Conservation (phyloP, 2,888 invertebrate species). For the Exephanes ischioxanthus region DNA sequence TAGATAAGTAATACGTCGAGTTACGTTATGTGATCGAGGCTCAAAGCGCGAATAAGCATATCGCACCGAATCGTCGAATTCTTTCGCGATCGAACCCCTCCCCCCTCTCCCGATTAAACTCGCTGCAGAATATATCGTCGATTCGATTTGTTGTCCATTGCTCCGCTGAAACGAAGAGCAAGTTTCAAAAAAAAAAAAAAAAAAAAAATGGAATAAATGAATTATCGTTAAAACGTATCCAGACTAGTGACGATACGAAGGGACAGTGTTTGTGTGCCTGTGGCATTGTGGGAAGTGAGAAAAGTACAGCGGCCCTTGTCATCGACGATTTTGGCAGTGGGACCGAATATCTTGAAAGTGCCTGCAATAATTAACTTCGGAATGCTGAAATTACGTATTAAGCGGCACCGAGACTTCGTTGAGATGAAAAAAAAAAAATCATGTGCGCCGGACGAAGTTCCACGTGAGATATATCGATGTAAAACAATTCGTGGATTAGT, state of each 20-base stretch:
- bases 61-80: slow-evolving; percentile 64
- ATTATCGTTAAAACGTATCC: slow-evolving; percentile 1
- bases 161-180: slow-evolving; percentile 14
- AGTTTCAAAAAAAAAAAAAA: slow-evolving; percentile 17
- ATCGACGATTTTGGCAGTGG: slow-evolving; percentile 32
- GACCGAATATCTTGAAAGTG: slow-evolving; percentile 69
- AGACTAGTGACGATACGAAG: not conserved
- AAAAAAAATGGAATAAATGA: slow-evolving; percentile 20
- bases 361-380: slow-evolving; percentile 60
- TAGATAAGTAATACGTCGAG: slow-evolving; percentile 52
- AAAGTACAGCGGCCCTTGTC: slow-evolving; percentile 45
- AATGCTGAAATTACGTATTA: slow-evolving; percentile 40
- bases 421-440: slow-evolving; percentile 19
- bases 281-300: slow-evolving; percentile 20
- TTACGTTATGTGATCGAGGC: slow-evolving; percentile 61
- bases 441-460: slow-evolving; percentile 7
- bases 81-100: slow-evolving; percentile 53
- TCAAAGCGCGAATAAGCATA: slow-evolving; percentile 65
- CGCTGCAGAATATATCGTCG: slow-evolving; percentile 48
- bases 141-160: slow-evolving; percentile 12
- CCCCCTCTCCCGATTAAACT: not conserved
- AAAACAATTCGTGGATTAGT: slow-evolving; percentile 27
- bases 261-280: slow-evolving; percentile 3
- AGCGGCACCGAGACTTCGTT: slow-evolving; percentile 24
- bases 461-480: slow-evolving; percentile 28